Evolutionary conservation across 2,113 vertebrate species (phyloP).

Genomic region (Misgurnus anguillicaudatus): DNA sequence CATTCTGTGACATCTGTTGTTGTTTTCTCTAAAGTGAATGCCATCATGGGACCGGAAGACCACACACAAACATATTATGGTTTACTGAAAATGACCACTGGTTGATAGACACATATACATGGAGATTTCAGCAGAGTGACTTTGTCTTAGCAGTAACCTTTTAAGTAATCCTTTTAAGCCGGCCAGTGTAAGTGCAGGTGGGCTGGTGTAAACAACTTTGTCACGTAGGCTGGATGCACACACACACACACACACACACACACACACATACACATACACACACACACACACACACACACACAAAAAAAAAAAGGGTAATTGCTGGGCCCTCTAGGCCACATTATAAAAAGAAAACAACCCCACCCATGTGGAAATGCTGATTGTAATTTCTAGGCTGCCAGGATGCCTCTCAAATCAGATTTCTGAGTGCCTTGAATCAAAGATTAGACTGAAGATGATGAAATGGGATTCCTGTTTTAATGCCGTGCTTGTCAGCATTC

Average conservation of each 20-base stretch:
- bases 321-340: constrained; percentile 9
- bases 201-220: constrained; percentile 23
- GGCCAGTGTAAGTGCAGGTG: constrained; percentile 12
- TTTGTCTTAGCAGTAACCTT: not conserved
- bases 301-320: constrained; percentile 23
- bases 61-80: not conserved
- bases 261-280: not conserved
- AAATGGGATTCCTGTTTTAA: constrained; percentile 29
- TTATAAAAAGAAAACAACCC: constrained; percentile 35
- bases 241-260: not conserved
- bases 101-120: constrained; percentile 11
- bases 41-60: not conserved
- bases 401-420: constrained; percentile 35
- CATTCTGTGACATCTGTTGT: not conserved
- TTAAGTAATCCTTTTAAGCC: constrained; percentile 9
- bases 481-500: constrained; percentile 16
- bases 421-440: constrained; percentile 21
- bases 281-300: not conserved
- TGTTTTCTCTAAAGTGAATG: not conserved
- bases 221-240: not conserved
- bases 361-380: constrained; percentile 20
- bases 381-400: not conserved
- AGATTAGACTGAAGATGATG: constrained; percentile 35
- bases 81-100: not conserved
- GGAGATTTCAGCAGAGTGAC: not conserved